Evolutionary conservation across 35 echinoderm and acorn worm species (phyloP).

Genomic region (Stichopus chloronotus): DNA sequence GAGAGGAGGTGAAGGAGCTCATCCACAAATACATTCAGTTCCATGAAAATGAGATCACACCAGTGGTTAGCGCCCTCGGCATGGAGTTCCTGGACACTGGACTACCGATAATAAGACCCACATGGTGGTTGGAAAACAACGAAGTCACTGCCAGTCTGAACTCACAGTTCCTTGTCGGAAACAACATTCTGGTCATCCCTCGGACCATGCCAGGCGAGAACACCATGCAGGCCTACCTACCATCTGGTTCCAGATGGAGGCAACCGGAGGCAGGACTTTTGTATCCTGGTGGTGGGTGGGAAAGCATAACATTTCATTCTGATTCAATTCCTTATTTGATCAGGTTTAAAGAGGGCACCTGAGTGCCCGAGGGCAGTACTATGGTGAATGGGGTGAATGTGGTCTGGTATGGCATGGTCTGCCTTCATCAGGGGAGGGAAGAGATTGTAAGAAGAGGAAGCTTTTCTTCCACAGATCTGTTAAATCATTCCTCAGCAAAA

Average conservation of each 20-base stretch:
- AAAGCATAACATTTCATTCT: background rate
- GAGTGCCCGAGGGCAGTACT: no score
- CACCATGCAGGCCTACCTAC: slow-evolving; percentile 52
- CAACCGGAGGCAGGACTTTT: slow-evolving; percentile 16
- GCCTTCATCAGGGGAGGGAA: no score
- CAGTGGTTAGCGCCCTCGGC: background rate
- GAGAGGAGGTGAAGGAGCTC: slow-evolving; percentile 26
- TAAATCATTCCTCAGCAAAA: no score
- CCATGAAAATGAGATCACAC: slow-evolving; percentile 39
- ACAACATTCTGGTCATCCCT: slow-evolving; percentile 40
- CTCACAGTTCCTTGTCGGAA: slow-evolving; percentile 57
- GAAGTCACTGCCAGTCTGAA: background rate
- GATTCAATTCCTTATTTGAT: slow-evolving; percentile 11
- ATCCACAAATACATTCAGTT: slow-evolving; percentile 31
- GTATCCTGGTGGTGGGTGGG: background rate
- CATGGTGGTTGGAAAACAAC: slow-evolving; percentile 52
- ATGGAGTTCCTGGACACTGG: background rate
- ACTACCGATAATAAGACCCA: slow-evolving; percentile 54
- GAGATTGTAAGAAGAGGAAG: no score
- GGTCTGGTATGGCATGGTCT: no score
- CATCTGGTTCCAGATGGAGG: slow-evolving; percentile 51
- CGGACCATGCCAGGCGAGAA: background rate
- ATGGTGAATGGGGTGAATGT: no score
- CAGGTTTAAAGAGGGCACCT: background rate
- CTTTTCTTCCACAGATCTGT: no score